A percentile compares a stretch with the other conserved stretches of the same genome.
phyloP scores from a whole-genome alignment of 2,797 vertebrate genomes.

The Hozukius guyotensis region DNA sequence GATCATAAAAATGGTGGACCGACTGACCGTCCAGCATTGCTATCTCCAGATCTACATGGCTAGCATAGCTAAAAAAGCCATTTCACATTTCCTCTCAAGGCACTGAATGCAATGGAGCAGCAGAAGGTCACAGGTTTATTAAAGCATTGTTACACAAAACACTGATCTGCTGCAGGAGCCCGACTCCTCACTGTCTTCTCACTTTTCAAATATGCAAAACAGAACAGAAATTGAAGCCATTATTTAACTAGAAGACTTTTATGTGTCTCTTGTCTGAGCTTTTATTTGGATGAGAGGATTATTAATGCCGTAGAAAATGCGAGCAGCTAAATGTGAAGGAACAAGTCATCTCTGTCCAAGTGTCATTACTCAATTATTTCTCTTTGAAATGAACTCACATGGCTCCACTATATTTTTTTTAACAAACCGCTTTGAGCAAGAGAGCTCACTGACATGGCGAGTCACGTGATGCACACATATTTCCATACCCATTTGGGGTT shows the following conservation, averaged over 20 bases:
- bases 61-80: too few species aligned
- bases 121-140: too few species aligned
- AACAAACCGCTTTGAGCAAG: conserved; percentile 38
- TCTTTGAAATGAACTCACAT: conserved; percentile 46
- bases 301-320: conserved; percentile 14
- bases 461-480: conserved; percentile 60
- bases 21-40: too few species aligned
- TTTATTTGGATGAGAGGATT: conserved; percentile 22
- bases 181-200: too few species aligned
- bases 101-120: too few species aligned
- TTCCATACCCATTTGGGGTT: conserved; percentile 71
- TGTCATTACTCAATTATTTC: conserved; percentile 41
- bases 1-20: too few species aligned
- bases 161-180: too few species aligned
- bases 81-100: too few species aligned
- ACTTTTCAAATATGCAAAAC: background rate
- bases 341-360: conserved; percentile 37
- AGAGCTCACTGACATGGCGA: conserved; percentile 30
- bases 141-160: too few species aligned
- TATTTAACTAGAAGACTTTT: background rate
- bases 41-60: too few species aligned
- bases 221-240: background rate
- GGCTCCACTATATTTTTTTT: conserved; percentile 19
- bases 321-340: conserved; percentile 15
- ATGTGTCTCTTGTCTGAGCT: conserved; percentile 1